Evolutionary conservation across 2,888 invertebrate genomes (phyloP).

Genomic region (Alloplasta piceator): DNA sequence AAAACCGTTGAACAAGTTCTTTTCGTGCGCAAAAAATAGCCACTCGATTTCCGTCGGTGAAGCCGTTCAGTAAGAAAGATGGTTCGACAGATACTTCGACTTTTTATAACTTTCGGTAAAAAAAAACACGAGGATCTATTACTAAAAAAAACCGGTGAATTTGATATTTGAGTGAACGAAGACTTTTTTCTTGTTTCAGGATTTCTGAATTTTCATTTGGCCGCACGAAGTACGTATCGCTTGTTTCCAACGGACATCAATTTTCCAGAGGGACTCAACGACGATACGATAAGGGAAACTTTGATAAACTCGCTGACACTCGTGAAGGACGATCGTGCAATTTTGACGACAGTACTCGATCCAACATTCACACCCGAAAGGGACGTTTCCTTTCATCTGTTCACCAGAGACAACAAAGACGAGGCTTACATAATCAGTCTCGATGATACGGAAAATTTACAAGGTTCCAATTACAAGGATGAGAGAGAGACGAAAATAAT

Average conservation of each 20-base stretch:
- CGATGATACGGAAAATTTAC: constrained; percentile 67
- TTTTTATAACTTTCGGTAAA: constrained; percentile 37
- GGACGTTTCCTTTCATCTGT: constrained; percentile 73
- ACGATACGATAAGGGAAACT: constrained; percentile 50
- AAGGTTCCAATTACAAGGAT: constrained; percentile 68
- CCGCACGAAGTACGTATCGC: constrained; percentile 27
- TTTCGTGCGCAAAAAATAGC: not conserved
- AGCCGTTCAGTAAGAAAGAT: constrained; percentile 26
- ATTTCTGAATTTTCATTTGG: constrained; percentile 14
- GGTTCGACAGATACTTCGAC: constrained; percentile 17
- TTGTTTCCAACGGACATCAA: constrained; percentile 36
- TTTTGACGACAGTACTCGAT: constrained; percentile 56
- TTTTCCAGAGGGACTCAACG: constrained; percentile 23
- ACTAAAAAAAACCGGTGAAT: not conserved
- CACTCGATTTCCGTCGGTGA: not conserved
- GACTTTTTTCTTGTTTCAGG: constrained; percentile 16
- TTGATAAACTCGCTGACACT: constrained; percentile 46
- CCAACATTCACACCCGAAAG: constrained; percentile 63
- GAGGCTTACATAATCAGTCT: constrained; percentile 65
- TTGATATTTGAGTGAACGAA: constrained; percentile 1
- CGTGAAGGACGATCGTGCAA: constrained; percentile 58
- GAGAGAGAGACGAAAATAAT: constrained; percentile 79
- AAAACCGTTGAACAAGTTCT: too few relatives aligned
- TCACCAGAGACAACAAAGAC: constrained; percentile 71
- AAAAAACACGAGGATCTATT: not conserved